These are phyloP conservation scores for Heliconius congener DNA, from an alignment of 1,140 invertebrate species.

Conservation along the genomic window DNA sequence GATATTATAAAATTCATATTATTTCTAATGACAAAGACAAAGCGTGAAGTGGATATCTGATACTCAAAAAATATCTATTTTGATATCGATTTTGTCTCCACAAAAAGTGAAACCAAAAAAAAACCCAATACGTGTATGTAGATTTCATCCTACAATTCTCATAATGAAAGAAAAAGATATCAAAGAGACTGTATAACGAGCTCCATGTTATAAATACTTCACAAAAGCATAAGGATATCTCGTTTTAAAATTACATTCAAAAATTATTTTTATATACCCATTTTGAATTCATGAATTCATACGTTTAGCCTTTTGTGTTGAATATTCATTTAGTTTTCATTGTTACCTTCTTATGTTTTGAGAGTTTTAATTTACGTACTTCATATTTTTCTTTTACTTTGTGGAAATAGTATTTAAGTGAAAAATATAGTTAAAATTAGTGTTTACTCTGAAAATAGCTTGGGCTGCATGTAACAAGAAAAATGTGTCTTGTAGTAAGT, in stretches of 20 bases:
- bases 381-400: not conserved
- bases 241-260: conserved; percentile 13
- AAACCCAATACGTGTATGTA: not conserved
- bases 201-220: conserved; percentile 18
- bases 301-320: conserved; percentile 8
- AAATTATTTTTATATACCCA: not conserved
- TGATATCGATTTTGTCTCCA: too few species aligned
- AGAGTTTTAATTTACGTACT: not conserved
- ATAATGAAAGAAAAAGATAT: conserved; percentile 43
- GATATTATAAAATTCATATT: too few species aligned
- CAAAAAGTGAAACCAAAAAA: too few species aligned
- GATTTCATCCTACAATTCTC: conserved; percentile 14
- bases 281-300: conserved; percentile 10
- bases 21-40: too few species aligned
- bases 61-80: too few species aligned
- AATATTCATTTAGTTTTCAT: conserved; percentile 8
- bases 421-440: not conserved
- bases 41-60: too few species aligned
- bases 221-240: not conserved
- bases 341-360: conserved; percentile 4
- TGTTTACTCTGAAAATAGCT: not conserved
- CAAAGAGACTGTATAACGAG: conserved; percentile 43
- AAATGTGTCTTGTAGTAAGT: not conserved
- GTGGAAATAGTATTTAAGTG: not conserved
- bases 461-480: not conserved